These are phyloP conservation scores for Muntiacus reevesi DNA, from an alignment of 2,113 vertebrate genomes.

Conservation along the genomic window DNA sequence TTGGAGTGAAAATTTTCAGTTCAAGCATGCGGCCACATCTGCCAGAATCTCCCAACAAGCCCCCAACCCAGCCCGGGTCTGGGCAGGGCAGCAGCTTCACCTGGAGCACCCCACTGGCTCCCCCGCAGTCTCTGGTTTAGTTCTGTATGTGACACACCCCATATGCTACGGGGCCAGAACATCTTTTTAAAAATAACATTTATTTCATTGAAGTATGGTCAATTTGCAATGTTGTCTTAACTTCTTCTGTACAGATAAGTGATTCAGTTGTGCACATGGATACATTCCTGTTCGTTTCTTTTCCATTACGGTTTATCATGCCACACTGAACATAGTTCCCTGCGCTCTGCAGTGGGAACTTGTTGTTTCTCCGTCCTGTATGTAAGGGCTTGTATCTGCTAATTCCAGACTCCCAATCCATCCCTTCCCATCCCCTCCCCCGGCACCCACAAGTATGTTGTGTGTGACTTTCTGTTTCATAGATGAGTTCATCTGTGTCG, in stretches of 20 bases:
- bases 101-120: fast-evolving
- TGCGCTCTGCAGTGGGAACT: background rate
- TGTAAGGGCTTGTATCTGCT: background rate
- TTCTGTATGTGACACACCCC: background rate
- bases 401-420: background rate
- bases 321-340: no score
- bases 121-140: fast-evolving
- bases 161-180: background rate
- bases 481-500: background rate
- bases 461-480: background rate
- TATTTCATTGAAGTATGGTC: background rate
- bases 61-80: no score
- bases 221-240: background rate
- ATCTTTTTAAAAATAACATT: background rate
- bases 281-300: background rate
- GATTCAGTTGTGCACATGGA: background rate
- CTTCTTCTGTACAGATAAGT: background rate
- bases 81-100: background rate
- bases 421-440: background rate
- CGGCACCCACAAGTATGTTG: background rate
- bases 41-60: background rate
- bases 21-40: fast-evolving
- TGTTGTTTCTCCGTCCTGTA: background rate
- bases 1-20: background rate
- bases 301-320: background rate